Base-by-base conservation (phyloP, 2,113 vertebrate genomes). In the Connochaetes taurinus region DNA sequence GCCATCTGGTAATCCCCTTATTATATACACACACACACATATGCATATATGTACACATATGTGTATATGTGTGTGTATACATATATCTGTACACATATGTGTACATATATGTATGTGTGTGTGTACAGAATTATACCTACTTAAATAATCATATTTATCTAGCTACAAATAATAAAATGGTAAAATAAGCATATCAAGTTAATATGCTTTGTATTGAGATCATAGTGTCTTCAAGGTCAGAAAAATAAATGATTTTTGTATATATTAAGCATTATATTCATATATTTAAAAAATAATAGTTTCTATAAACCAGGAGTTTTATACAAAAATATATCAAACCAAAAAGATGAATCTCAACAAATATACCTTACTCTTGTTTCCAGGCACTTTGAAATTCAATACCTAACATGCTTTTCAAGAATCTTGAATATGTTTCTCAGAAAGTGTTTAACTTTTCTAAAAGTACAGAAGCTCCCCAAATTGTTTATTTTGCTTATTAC, bases 81-180 rank as follows among this genome's bases (percentile, higher is more conserved):
- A 11, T 33, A 12, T 27, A 23, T 58, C 4, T 58, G 0, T 27
- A 27, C 4, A 27, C 4, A 13, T 27, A 58, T 60, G 25, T 60
- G 58, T 5, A 9, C 40, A 40, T 25, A 10, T 40, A 97, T 71
- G 36, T 36, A 4, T 12, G 2, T 40, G 0, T 15, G 23, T 40
- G 67, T 43, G 40, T 76, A 27, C 15, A 43, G 62, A n/a, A 98
- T 97, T 98, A 97, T n/a, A 95, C 29, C 53, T 91, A 97, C 95
- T 98, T 98, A 98, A 98, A 98, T 97, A 96, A 97, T 98, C 98
- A 95, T 2, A 1, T 97, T 95, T 97, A 95, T 98, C 97, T 97
- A 98, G 83, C 83, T 98, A 98, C 96, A 98, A 98, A 98, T 97
- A 96, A 97, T 97, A 97, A 98, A 52, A 82, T 36, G 50, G 12